Evolutionary conservation across 2,797 vertebrate genomes (phyloP).

Genomic region (Tokudaia tokunoshimensis): DNA sequence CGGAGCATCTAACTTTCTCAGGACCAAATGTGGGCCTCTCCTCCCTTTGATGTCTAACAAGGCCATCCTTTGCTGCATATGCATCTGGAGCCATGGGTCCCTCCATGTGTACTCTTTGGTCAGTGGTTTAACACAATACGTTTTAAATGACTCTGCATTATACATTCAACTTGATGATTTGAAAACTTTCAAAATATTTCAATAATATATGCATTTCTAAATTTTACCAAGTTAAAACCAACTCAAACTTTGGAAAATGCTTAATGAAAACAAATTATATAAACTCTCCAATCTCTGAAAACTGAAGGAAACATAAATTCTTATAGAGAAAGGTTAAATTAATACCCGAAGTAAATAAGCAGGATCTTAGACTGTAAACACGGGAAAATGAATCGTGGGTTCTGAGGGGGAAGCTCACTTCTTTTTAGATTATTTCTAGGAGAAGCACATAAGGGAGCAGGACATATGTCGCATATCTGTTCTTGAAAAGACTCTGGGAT

Average conservation of each 20-base stretch:
- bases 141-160: not conserved
- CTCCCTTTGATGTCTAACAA: too few species aligned
- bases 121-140: too few species aligned
- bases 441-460: not conserved
- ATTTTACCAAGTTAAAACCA: not conserved
- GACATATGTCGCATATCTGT: not conserved
- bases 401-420: not conserved
- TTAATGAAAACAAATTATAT: conserved; percentile 5
- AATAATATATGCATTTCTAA: not conserved
- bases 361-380: not conserved
- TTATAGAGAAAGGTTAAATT: not conserved
- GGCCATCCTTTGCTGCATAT: too few species aligned
- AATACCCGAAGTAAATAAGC: not conserved
- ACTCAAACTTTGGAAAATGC: not conserved
- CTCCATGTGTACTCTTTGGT: too few species aligned
- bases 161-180: not conserved
- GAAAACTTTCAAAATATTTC: not conserved
- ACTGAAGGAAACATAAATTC: not conserved
- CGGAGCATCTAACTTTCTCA: too few species aligned
- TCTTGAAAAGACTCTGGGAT: not conserved
- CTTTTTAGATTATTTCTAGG: not conserved
- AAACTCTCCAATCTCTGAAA: not conserved
- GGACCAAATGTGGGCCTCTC: too few species aligned
- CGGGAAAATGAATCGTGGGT: not conserved
- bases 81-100: too few species aligned